Evolutionary conservation across 2,113 vertebrate genomes (phyloP).

Genomic region (Chloropsis cyanopogon): DNA sequence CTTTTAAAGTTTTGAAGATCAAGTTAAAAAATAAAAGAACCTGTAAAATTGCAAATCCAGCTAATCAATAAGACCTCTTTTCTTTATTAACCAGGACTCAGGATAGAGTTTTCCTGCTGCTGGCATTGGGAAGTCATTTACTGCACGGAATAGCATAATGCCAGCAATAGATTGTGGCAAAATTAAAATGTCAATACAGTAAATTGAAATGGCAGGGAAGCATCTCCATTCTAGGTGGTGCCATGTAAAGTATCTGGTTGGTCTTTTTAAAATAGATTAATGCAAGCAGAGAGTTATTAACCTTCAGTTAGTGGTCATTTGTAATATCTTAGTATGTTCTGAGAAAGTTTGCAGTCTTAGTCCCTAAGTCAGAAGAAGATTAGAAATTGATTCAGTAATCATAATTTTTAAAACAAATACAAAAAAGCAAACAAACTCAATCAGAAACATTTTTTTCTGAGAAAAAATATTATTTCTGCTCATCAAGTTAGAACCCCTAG

Average conservation of each 20-base stretch:
- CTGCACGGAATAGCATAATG: conserved; percentile 2
- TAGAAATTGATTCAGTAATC: conserved; percentile 56
- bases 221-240: neutral
- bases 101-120: conserved; percentile 12
- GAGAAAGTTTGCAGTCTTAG: conserved; percentile 37
- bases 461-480: neutral
- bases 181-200: conserved; percentile 65
- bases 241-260: conserved; percentile 16
- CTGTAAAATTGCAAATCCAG: neutral
- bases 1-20: neutral
- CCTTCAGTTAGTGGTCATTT: conserved; percentile 37
- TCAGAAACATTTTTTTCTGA: conserved; percentile 18
- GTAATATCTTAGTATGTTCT: conserved; percentile 22
- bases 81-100: neutral
- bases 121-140: neutral
- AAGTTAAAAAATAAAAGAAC: neutral
- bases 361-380: conserved; percentile 10
- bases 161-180: neutral
- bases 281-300: conserved; percentile 42
- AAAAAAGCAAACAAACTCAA: neutral
- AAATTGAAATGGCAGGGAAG: conserved; percentile 49
- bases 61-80: neutral
- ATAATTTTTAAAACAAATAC: neutral
- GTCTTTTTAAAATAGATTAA: conserved; percentile 29
- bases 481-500: neutral